Evolutionary conservation across 2,797 vertebrate genomes (phyloP).

Genomic region (Liparis tanakae): DNA sequence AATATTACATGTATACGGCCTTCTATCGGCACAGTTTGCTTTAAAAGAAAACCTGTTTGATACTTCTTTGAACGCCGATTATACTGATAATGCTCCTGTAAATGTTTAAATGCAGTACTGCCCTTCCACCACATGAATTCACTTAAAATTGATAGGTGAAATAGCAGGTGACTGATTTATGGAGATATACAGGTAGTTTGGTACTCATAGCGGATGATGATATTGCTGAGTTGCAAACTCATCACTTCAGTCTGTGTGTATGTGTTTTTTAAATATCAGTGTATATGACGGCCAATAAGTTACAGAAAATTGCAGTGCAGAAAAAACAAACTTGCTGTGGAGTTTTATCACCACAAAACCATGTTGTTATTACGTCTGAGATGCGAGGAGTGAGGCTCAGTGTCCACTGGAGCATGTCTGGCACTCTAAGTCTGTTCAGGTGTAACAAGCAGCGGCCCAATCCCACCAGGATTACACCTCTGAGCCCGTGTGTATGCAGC

Average conservation of each 20-base stretch:
- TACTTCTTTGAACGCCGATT: background rate
- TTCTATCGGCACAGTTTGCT: background rate
- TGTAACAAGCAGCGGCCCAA: constrained; percentile 57
- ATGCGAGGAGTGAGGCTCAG: background rate
- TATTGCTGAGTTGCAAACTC: background rate
- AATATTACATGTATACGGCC: background rate
- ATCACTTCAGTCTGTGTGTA: background rate
- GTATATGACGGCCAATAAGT: background rate
- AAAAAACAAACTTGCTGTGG: background rate
- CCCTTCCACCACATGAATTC: background rate
- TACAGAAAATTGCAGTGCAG: background rate
- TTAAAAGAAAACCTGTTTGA: background rate
- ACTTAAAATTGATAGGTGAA: background rate
- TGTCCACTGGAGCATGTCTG: constrained; percentile 31
- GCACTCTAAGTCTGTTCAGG: constrained; percentile 47
- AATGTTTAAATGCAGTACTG: background rate
- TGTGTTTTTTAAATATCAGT: background rate
- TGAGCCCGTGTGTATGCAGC: constrained; percentile 45
- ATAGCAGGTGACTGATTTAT: background rate
- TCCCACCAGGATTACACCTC: constrained; percentile 41
- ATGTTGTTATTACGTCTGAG: constrained; percentile 20
- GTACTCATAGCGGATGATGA: background rate
- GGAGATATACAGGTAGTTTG: background rate
- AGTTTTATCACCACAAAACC: background rate
- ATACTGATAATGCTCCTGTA: background rate